Conservation (phyloP, 2,113 vertebrate genomes). For the Petrocephalus zakoni region DNA sequence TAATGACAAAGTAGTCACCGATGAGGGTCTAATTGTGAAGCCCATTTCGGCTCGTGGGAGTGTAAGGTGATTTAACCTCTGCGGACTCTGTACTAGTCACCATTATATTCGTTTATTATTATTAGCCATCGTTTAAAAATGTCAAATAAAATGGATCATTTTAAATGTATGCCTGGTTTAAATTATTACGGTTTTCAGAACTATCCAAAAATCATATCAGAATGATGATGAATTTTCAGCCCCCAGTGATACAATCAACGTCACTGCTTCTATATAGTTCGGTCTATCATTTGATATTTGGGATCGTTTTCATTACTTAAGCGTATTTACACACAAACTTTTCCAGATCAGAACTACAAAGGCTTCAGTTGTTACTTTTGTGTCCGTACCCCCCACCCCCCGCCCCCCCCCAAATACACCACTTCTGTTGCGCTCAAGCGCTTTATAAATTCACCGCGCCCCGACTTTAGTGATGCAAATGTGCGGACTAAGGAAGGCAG, state of each 20-base stretch:
- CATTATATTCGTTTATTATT: background rate
- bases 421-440: background rate
- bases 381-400: background rate
- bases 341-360: background rate
- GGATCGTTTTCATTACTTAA: background rate
- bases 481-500: conserved; percentile 23
- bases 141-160: background rate
- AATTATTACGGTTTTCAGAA: background rate
- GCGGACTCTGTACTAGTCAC: background rate
- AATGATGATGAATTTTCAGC: background rate
- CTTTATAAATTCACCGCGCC: conserved; percentile 37
- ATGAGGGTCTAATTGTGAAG: background rate
- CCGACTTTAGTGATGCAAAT: conserved; percentile 46
- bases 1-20: background rate
- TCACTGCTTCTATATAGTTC: background rate
- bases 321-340: background rate
- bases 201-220: background rate
- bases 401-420: background rate
- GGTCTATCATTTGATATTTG: background rate
- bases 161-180: background rate
- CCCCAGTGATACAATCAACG: too few species aligned
- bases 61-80: background rate
- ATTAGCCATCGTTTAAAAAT: too few species aligned
- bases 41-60: background rate
- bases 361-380: background rate